Base-by-base conservation (phyloP, 23 tunicate species). In the Diplosoma virens region DNA sequence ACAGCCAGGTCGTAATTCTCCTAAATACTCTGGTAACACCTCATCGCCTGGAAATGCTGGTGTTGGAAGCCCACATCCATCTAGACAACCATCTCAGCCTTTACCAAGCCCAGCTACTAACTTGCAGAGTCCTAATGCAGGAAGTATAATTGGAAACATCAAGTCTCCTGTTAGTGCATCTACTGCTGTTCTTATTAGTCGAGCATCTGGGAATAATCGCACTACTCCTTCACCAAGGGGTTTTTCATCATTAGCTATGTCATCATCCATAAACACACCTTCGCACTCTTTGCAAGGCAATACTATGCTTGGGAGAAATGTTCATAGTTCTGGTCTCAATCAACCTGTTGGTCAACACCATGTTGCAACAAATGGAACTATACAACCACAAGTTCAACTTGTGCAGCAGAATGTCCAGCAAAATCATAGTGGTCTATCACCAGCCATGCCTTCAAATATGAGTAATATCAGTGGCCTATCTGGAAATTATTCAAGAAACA, bases 161-260 rank as follows among this genome's bases (percentile, higher is more conserved):
- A 89, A 69, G 59, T 79, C 84, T 22, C 84, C 82, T 78, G 73
- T 78, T 27, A 89, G 73, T 33, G 79, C 88, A n/a, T 45, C 83
- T 25, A 66, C 66, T 33, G 66, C 84, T 25, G 47, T 46, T n/a
- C 75, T 87, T 4, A 68, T 75, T 28, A 48, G 71, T 28, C 72
- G 95, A 29, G 36, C 95, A 25, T 75, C 78, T 59, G 82, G 88
- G 33, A 81, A 75, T 30, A 78, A 82, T 58, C 81, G 81, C 68
- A 86, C 96, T 25, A 89, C 96, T 37, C 96, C 96, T 60, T 89
- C 96, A 3, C 96, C 96, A 23, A 22, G 96, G 32, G 89, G 73
- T n/a, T 61, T 73, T 36, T 80, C 87, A 17, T 52, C 77, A 16
- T 30, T 73, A 55, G 73, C 80, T 3, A 75, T 81, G 76, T 58